A percentile compares a stretch with the other conserved stretches of the same genome.
Conservation (phyloP, 2,888 invertebrate species). For the Ligdia adustata region DNA sequence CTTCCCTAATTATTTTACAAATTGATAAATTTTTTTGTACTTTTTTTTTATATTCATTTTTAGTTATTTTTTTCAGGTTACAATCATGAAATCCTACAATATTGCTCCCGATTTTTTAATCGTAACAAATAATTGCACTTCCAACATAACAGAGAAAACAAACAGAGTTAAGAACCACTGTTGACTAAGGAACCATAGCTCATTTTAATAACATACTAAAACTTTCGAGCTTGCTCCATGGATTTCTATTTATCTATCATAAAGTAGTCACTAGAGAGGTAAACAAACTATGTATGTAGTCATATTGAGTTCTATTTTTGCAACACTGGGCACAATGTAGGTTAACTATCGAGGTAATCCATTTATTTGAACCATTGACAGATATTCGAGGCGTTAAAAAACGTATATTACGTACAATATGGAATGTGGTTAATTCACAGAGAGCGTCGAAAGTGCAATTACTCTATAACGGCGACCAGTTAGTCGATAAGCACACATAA, state of each 20-base stretch:
- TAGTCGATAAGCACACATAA: constrained; percentile 57
- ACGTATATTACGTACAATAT: constrained; percentile 15
- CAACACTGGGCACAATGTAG: constrained; percentile 6
- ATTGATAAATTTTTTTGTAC: too few species aligned
- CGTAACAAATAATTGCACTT: constrained; percentile 65
- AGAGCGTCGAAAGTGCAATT: constrained; percentile 71
- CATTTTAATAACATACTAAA: too few species aligned
- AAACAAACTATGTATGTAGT: constrained; percentile 5
- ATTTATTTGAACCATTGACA: constrained; percentile 10
- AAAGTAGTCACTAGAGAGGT: not conserved
- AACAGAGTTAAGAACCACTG: not conserved
- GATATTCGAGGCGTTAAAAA: constrained; percentile 10
- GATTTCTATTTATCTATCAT: not conserved
- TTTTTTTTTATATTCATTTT: too few species aligned
- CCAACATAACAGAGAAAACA: constrained; percentile 44
- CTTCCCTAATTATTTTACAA: too few species aligned
- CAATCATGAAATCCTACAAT: constrained; percentile 33
- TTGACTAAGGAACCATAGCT: too few species aligned
- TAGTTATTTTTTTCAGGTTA: not conserved
- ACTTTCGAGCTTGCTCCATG: too few species aligned
- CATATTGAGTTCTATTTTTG: constrained; percentile 8
- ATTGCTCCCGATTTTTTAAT: constrained; percentile 15
- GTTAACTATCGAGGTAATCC: constrained; percentile 5
- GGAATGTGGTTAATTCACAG: constrained; percentile 49
- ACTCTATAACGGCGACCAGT: constrained; percentile 50